Evolutionary conservation across 2,888 invertebrate genomes (phyloP).

Genomic region (Drosophila mimetica): DNA sequence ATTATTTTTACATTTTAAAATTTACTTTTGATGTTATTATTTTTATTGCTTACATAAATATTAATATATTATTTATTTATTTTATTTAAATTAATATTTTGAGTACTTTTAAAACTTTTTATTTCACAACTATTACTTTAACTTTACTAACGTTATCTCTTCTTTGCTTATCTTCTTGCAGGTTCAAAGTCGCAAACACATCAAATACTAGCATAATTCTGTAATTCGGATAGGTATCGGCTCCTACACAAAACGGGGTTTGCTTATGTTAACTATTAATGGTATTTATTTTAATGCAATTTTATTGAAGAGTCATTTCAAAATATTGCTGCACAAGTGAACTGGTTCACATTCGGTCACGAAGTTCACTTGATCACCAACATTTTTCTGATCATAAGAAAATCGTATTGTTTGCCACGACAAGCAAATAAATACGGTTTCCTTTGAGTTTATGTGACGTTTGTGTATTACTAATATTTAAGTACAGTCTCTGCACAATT

Average conservation of each 20-base stretch:
- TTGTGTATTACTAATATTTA: constrained; percentile 70
- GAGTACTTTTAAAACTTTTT: neutral
- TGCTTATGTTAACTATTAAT: constrained; percentile 77
- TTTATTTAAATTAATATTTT: too few relatives aligned
- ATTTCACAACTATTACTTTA: too few relatives aligned
- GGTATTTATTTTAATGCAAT: constrained; percentile 67
- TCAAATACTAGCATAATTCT: constrained; percentile 77
- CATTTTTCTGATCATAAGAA: constrained; percentile 26
- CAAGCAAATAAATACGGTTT: constrained; percentile 28
- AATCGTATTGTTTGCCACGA: constrained; percentile 33
- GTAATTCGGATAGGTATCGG: constrained; percentile 50
- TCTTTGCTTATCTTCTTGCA: constrained; percentile 45
- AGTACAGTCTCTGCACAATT: constrained; percentile 47
- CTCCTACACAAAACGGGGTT: constrained; percentile 45
- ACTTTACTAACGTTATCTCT: constrained; percentile 6
- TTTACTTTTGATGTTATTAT: neutral
- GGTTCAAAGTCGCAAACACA: constrained; percentile 78
- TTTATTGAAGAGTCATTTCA: constrained; percentile 11
- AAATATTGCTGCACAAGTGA: constrained; percentile 60
- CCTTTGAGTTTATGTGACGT: constrained; percentile 38
- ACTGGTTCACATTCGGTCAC: neutral
- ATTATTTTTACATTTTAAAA: too few relatives aligned
- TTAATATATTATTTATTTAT: too few relatives aligned
- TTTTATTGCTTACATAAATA: too few relatives aligned
- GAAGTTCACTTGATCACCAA: constrained; percentile 54